Evolutionary conservation across 2,113 vertebrate genomes (phyloP).

Genomic region (Etia nguti): DNA sequence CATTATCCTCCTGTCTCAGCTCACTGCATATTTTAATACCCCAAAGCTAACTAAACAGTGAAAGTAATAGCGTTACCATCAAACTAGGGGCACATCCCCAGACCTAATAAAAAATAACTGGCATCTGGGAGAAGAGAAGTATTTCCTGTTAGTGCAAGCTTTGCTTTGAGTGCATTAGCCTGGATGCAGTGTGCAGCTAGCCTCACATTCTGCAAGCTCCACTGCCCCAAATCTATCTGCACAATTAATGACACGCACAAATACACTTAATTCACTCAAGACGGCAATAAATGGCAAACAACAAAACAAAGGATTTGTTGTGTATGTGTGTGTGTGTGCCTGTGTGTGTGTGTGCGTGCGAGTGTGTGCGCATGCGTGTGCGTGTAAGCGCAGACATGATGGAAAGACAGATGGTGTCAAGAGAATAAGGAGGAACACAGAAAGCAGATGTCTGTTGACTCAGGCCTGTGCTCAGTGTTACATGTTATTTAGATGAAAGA

Average conservation of each 20-base stretch:
- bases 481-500: slow-evolving; percentile 1
- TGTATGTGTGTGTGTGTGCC: neutral
- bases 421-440: neutral
- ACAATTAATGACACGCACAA: slow-evolving; percentile 29
- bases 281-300: neutral
- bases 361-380: too few relatives aligned
- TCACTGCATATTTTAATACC: neutral
- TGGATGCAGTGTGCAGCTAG: neutral
- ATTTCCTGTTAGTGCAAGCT: slow-evolving; percentile 55
- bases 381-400: neutral
- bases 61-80: slow-evolving; percentile 21
- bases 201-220: slow-evolving; percentile 20
- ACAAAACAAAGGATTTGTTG: slow-evolving; percentile 27
- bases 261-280: slow-evolving; percentile 30
- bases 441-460: slow-evolving; percentile 37
- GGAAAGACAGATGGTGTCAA: neutral
- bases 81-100: slow-evolving; percentile 12
- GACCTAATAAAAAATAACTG: slow-evolving; percentile 37
- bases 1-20: neutral
- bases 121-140: slow-evolving; percentile 32
- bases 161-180: slow-evolving; percentile 14
- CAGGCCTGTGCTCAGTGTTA: neutral
- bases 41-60: neutral
- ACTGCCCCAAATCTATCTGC: neutral
- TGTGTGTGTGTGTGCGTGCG: fast-evolving